Base-by-base conservation (phyloP, 2,888 invertebrate species). In the Thereva unica region DNA sequence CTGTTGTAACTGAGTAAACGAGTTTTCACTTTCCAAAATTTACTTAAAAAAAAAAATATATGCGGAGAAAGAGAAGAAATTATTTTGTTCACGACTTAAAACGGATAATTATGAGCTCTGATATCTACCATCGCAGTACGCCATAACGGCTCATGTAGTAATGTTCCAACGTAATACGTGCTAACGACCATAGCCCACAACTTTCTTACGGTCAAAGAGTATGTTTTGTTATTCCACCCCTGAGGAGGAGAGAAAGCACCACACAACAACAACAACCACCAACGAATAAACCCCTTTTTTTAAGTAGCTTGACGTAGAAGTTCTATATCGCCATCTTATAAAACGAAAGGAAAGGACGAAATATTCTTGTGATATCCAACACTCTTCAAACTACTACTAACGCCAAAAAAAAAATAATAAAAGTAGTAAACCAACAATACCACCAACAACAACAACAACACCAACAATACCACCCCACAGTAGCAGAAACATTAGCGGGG, bases 21-120 rank as follows among this genome's bases (percentile, higher is more conserved):
- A 67, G 67, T 68, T 70, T 69, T 70, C 70, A 70, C 67, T 70
- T 70, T 70, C 68, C 56, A 67, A 57, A 59, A 53, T 2, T 23
- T 23, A 23, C 23, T 23, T 2, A 23, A 23, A 23, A 23, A 23
- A 23, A 23, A n/a, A n/a, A n/a, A n/a, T n/a, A n/a, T n/a, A n/a
- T n/a, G n/a, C n/a, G n/a, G n/a, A 2, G 23, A 23, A 2, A 23
- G 23, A 23, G 23, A 23, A 23, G 23, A 23, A 23, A 23, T 23
- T 23, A 23, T 23, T 23, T 23, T 23, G 23, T 69, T 69, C 67
- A 59, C 61, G 45, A 64, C 64, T 64, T 64, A 53, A 64, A 64
- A 54, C 38, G 64, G 64, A 23, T 47, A 50, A 61, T 64, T 53
- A 61, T 41, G 61, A 41, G n/a, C 40, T 23, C 37, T 50, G 40